Conservation (phyloP, 2,888 invertebrate genomes). For the Siphlonurus alternatus region DNA sequence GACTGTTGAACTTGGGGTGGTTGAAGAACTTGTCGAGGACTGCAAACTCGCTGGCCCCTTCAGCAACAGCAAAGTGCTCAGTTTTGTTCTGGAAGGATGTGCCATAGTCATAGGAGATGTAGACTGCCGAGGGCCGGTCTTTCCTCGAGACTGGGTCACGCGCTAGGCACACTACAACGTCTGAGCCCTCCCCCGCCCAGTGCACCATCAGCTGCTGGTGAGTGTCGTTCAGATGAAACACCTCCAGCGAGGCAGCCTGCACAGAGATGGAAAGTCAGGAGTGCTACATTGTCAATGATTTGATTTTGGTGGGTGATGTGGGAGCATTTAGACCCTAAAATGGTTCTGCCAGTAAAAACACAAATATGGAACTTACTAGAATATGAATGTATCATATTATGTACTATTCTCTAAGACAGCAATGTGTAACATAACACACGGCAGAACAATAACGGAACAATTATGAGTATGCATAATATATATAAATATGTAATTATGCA, state of each 20-base stretch:
- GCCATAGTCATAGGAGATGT: slow-evolving; percentile 78
- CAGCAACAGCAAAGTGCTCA: slow-evolving; percentile 40
- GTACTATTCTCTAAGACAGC: too few species aligned
- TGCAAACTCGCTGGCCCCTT: slow-evolving; percentile 35
- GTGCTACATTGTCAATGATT: too few species aligned
- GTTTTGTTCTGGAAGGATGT: slow-evolving; percentile 60
- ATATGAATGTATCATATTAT: too few species aligned
- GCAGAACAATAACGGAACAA: too few species aligned
- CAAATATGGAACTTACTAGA: too few species aligned
- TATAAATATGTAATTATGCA: too few species aligned
- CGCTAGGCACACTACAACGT: slow-evolving; percentile 74
- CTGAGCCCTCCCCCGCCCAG: slow-evolving; percentile 78
- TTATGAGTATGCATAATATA: too few species aligned
- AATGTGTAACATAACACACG: too few species aligned
- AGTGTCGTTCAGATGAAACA: slow-evolving; percentile 59
- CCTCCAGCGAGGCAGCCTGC: slow-evolving; percentile 31
- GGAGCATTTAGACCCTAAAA: too few species aligned
- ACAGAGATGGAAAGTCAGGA: slow-evolving; percentile 17
- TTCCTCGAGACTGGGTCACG: slow-evolving; percentile 40
- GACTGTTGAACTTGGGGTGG: slow-evolving; percentile 59
- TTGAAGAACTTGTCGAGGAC: slow-evolving; percentile 70
- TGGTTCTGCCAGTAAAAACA: too few species aligned
- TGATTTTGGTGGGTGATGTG: too few species aligned
- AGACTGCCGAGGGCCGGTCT: slow-evolving; percentile 47
- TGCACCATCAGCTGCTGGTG: slow-evolving; percentile 83